These are phyloP conservation scores for Ispidina lecontei DNA, from an alignment of 2,797 vertebrate species.

Conservation along the genomic window DNA sequence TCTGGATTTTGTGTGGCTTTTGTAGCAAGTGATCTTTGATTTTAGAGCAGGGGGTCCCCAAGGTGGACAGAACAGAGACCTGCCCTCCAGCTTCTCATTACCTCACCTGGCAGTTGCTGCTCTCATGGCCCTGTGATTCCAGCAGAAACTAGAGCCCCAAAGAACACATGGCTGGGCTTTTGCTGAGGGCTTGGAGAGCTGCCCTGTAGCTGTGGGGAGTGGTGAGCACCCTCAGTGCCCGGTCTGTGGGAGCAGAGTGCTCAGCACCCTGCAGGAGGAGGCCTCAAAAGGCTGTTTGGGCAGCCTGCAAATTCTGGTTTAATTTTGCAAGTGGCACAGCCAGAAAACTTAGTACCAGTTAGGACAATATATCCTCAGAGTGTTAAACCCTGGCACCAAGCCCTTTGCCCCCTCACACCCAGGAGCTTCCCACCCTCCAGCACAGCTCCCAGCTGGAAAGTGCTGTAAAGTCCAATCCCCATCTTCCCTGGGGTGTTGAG, in stretches of 20 bases:
- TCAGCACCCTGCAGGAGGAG: not conserved
- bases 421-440: not conserved
- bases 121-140: not conserved
- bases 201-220: not conserved
- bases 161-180: rapidly evolving
- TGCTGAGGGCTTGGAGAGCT: not conserved
- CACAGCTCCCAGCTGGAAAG: not conserved
- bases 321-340: not conserved
- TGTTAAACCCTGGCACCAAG: not conserved
- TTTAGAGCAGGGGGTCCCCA: not conserved
- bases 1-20: not conserved
- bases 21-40: not conserved
- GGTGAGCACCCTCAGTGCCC: not conserved
- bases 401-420: not conserved
- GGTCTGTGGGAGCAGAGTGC: not conserved
- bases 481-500: not conserved
- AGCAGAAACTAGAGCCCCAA: not conserved
- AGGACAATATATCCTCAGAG: not conserved
- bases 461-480: not conserved
- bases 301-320: not conserved
- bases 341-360: not conserved
- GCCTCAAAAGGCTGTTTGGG: not conserved
- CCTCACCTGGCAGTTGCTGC: constrained; percentile 28
- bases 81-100: not conserved
- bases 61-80: not conserved